Conservation (phyloP, 2,888 invertebrate species). For the Eudemis profundana region DNA sequence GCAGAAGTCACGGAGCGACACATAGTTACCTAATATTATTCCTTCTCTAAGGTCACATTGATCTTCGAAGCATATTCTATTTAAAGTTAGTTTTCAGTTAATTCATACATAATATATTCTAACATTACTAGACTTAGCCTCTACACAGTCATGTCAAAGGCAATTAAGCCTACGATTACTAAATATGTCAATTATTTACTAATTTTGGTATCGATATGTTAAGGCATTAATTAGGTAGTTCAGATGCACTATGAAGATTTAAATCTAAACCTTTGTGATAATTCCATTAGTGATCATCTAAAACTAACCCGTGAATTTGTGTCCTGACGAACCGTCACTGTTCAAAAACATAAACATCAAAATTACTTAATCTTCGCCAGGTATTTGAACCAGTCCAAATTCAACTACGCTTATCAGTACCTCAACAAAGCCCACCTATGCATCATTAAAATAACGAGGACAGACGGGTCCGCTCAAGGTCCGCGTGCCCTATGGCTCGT, state of each 20-base stretch:
- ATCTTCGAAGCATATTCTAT: no score
- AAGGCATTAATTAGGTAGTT: neutral
- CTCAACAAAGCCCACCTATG: slow-evolving; percentile 37
- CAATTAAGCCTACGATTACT: no score
- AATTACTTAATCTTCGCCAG: neutral
- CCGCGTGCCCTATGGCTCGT: slow-evolving; percentile 51
- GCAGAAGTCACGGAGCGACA: no score
- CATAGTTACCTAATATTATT: no score
- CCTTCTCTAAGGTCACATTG: no score
- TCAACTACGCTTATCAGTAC: slow-evolving; percentile 10
- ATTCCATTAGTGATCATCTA: neutral
- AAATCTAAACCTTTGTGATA: neutral
- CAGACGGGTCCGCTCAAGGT: slow-evolving; percentile 59
- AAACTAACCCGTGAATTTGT: neutral
- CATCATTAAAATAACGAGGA: slow-evolving; percentile 42
- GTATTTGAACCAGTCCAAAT: slow-evolving; percentile 3
- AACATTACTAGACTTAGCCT: no score
- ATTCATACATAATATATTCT: no score
- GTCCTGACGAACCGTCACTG: neutral
- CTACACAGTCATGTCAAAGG: no score
- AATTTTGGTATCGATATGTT: no score
- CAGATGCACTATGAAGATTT: neutral
- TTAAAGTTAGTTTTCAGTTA: no score
- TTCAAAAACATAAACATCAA: no score
- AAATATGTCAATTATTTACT: no score